Evolutionary conservation across 2,888 invertebrate species (phyloP).

Genomic region (Strigamia transsilvanica): DNA sequence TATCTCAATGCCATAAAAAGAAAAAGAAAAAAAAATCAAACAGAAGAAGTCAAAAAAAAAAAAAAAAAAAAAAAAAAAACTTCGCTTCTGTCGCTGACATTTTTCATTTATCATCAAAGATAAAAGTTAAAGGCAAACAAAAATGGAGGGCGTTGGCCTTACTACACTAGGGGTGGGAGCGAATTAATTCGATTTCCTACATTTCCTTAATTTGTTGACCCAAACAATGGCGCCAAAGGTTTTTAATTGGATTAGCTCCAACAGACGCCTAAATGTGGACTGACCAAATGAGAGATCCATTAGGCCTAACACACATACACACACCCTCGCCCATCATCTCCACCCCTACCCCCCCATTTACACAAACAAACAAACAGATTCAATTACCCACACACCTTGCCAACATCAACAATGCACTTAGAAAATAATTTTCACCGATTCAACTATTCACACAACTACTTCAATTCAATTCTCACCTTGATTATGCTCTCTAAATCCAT

Average conservation of each 20-base stretch:
- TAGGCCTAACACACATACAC: constrained; percentile 31
- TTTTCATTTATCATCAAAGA: constrained; percentile 49
- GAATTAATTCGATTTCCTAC: constrained; percentile 48
- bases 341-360: not conserved
- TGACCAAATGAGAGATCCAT: constrained; percentile 49
- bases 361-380: constrained; percentile 49
- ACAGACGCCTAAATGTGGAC: constrained; percentile 46
- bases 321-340: not conserved
- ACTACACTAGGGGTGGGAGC: constrained; percentile 18
- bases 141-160: constrained; percentile 49
- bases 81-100: constrained; percentile 24
- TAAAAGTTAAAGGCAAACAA: constrained; percentile 48
- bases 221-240: constrained; percentile 49
- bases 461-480: constrained; percentile 25
- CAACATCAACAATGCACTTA: constrained; percentile 43
- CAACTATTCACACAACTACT: constrained; percentile 26
- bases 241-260: constrained; percentile 49
- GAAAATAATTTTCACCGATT: constrained; percentile 45
- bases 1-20: not conserved
- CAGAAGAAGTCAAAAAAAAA: not conserved
- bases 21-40: not conserved
- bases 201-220: constrained; percentile 49
- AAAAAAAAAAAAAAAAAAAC: not conserved
- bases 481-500: not conserved
- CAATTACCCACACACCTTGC: constrained; percentile 44